These are phyloP conservation scores for Ophion ellenae DNA, from an alignment of 2,888 invertebrate genomes.

Conservation along the genomic window DNA sequence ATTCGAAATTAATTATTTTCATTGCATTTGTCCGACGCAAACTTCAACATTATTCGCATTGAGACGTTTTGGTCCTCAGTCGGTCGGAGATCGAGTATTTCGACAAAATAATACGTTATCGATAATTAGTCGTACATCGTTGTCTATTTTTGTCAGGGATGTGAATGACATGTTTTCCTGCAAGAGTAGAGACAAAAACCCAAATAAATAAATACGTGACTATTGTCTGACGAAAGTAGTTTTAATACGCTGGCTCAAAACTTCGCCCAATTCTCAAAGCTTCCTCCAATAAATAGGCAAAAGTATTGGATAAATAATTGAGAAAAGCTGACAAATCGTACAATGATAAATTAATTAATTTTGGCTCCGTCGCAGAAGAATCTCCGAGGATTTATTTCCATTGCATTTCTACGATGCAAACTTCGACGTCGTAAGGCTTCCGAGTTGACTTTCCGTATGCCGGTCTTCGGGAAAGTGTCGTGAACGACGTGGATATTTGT, in stretches of 20 bases:
- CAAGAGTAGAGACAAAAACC: too few relatives aligned
- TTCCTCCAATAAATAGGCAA: not conserved
- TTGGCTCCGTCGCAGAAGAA: not conserved
- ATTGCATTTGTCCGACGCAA: not conserved
- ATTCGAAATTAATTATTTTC: not conserved
- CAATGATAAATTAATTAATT: not conserved
- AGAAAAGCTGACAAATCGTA: not conserved
- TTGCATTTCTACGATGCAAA: not conserved
- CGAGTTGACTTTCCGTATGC: not conserved
- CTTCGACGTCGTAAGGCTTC: not conserved
- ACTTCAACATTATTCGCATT: not conserved
- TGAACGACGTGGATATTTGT: not conserved
- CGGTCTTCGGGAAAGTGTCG: not conserved
- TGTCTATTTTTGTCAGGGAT: too few relatives aligned
- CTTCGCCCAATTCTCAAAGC: not conserved
- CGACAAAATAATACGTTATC: not conserved
- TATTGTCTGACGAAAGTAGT: too few relatives aligned
- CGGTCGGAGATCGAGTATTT: not conserved
- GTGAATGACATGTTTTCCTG: too few relatives aligned
- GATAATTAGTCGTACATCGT: not conserved
- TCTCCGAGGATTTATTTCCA: not conserved
- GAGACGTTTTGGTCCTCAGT: not conserved
- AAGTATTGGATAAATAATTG: not conserved
- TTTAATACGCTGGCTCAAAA: not conserved
- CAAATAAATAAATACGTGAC: too few relatives aligned